phyloP scores from a whole-genome alignment of 2,113 vertebrate species.

The Tenrec ecaudatus region DNA sequence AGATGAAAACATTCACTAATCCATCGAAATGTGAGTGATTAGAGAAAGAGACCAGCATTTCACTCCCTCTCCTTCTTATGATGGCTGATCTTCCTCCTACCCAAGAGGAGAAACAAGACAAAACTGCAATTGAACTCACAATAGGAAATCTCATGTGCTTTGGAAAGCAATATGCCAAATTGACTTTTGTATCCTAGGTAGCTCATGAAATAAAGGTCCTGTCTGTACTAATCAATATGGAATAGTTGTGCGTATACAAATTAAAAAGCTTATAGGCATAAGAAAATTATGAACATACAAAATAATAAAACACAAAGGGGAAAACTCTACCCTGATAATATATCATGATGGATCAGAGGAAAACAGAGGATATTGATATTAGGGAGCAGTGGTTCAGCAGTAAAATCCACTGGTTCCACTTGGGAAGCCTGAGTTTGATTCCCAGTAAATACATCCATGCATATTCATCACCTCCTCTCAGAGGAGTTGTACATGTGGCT shows the following conservation, averaged over 20 bases:
- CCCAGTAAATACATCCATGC: neutral
- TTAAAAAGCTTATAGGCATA: neutral
- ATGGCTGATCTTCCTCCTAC: neutral
- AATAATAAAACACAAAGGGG: neutral
- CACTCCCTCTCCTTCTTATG: neutral
- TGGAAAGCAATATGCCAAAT: neutral
- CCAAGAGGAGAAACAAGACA: neutral
- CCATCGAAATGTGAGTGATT: neutral
- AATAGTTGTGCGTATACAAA: neutral
- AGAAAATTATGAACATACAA: neutral
- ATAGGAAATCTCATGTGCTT: neutral
- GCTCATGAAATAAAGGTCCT: neutral
- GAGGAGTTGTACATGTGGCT: neutral
- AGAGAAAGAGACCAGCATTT: constrained; percentile 1
- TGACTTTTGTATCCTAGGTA: neutral
- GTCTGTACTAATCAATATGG: neutral
- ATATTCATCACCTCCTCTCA: neutral
- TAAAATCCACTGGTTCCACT: neutral
- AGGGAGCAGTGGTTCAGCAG: neutral
- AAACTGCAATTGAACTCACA: neutral
- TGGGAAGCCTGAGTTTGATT: neutral
- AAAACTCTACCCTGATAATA: neutral
- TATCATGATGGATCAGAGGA: neutral
- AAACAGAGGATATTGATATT: neutral
- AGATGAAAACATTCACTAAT: constrained; percentile 2